Percentiles rank a stretch among this genome's conserved stretches.
These are phyloP conservation scores for Sardinella longiceps DNA, from an alignment of 2,797 vertebrate genomes.

Conservation along the genomic window DNA sequence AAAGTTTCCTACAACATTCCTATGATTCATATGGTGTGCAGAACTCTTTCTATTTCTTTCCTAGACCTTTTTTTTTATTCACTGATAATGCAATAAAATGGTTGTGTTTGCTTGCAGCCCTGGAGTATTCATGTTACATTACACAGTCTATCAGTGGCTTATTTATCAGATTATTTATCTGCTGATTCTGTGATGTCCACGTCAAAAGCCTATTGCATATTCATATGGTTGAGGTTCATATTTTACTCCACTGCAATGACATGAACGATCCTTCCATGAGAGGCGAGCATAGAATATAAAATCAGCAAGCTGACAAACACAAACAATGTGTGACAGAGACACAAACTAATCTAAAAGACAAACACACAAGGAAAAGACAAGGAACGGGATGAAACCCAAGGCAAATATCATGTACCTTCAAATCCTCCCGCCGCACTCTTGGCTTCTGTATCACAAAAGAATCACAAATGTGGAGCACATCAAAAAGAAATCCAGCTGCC, in stretches of 20 bases:
- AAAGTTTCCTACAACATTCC: too few species aligned
- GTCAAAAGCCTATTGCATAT: neutral
- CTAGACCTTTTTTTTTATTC: too few species aligned
- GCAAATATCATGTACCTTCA: neutral
- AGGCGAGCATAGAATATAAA: neutral
- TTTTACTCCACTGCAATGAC: neutral
- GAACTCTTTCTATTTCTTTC: too few species aligned
- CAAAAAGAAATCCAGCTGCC: neutral
- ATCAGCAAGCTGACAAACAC: neutral
- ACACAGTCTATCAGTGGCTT: neutral
- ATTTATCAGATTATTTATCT: neutral
- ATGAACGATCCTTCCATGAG: neutral
- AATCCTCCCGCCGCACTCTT: neutral
- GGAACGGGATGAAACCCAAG: neutral
- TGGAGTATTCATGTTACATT: neutral
- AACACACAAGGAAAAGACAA: neutral
- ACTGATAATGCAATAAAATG: neutral
- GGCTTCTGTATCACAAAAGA: slow-evolving; percentile 17
- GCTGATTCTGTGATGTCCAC: neutral
- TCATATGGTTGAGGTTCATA: neutral
- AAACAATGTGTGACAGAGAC: neutral
- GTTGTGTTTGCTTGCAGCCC: neutral
- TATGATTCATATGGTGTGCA: neutral
- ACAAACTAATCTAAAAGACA: slow-evolving; percentile 19
- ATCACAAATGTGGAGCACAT: neutral